Evolutionary conservation across 2,113 vertebrate genomes (phyloP).

Genomic region (Athene cunicularia): DNA sequence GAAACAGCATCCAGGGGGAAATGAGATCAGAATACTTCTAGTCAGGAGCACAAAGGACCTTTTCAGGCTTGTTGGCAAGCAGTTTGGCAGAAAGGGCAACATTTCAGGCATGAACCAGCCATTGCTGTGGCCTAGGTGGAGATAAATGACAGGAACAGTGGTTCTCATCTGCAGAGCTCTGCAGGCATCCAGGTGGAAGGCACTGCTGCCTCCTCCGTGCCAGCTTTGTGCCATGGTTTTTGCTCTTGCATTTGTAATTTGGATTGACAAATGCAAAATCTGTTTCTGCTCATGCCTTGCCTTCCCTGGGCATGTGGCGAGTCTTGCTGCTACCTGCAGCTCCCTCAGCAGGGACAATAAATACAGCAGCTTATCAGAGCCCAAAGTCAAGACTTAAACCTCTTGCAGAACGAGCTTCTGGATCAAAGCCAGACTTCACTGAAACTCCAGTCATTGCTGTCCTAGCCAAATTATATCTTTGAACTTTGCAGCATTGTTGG

Average conservation of each 20-base stretch:
- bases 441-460: background rate
- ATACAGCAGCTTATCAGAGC: background rate
- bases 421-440: background rate
- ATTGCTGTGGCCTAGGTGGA: background rate
- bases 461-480: background rate
- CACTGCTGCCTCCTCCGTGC: background rate
- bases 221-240: background rate
- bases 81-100: background rate
- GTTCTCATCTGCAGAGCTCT: background rate
- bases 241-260: background rate
- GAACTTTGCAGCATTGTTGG: background rate
- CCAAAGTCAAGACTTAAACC: background rate
- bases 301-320: rapidly evolving
- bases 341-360: background rate
- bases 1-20: background rate
- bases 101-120: background rate
- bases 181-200: background rate
- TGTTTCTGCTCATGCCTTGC: background rate
- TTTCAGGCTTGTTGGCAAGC: background rate
- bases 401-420: background rate
- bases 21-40: background rate
- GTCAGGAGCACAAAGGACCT: background rate
- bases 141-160: background rate
- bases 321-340: background rate
- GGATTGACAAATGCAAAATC: background rate